Conservation (phyloP, 2,888 invertebrate species). For the Megastigmus dorsalis region DNA sequence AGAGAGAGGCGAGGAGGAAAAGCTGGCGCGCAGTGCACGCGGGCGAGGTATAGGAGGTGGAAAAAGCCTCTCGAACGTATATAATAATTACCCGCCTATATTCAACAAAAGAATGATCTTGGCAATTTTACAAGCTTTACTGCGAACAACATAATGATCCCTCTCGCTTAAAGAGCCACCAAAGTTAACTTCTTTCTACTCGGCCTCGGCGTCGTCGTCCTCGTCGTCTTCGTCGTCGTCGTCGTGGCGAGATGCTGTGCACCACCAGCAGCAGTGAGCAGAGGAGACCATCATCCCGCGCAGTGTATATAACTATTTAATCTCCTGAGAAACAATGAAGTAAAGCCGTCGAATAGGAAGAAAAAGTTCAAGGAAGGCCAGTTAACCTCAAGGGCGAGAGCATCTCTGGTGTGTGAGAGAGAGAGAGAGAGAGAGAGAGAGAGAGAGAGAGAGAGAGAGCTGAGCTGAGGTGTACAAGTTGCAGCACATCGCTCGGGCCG, state of each 20-base stretch:
- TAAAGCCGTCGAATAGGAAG: constrained; percentile 22
- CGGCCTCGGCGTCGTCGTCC: not conserved
- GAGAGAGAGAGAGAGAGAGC: no score
- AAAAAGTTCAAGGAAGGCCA: constrained; percentile 68
- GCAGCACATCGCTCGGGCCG: no score
- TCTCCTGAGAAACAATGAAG: constrained; percentile 51
- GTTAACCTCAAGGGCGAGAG: constrained; percentile 69
- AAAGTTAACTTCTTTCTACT: not conserved
- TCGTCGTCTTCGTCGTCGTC: not conserved
- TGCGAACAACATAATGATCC: constrained; percentile 37
- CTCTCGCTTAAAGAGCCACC: constrained; percentile 14
- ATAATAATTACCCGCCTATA: constrained; percentile 26
- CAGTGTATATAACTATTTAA: constrained; percentile 51
- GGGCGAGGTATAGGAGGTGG: no score
- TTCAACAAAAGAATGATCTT: constrained; percentile 36
- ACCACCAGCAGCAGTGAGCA: no score
- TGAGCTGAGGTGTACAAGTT: no score
- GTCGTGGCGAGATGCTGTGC: not conserved
- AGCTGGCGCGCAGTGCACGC: no score
- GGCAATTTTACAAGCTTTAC: constrained; percentile 37
- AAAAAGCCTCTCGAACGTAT: not conserved
- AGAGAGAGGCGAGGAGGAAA: no score
- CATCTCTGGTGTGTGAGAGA: no score
- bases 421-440: no score
- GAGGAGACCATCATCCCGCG: no score